Base-by-base conservation (phyloP, 2,113 vertebrate species). In the Rhodinocichla rosea region DNA sequence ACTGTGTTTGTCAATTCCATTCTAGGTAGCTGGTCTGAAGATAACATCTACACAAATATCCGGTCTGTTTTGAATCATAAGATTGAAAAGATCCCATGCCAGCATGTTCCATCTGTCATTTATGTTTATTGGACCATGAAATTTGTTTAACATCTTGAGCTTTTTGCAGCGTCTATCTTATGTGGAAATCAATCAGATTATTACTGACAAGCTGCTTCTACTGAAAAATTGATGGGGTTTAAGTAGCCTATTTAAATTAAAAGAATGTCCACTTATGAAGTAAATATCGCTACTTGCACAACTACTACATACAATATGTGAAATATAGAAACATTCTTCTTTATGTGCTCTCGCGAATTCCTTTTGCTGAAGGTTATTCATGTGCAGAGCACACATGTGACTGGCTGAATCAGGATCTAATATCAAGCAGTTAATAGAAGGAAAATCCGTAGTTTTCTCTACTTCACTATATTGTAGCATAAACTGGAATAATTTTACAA, bases 71-170 rank as follows among this genome's bases (percentile, higher is more conserved):
- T 80, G 60, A 89, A 63, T 75, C 39, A 40, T n/a, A 67, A 67
- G 50, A 70, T 47, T 76, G 39, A 77, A 89, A 81, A 83, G 35
- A 63, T 84, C 64, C 55, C 9, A 40, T 55, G 71, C 83, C 89
- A 95, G 60, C 20, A 70, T 93, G 60, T 67, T 86, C 89, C 68
- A 89, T 93, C 83, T 94, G 83, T 93, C 73, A 87, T 89, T 87
- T 78, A 24, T 47, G 24, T 47, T 83, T 86, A 80, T 75, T 81
- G 83, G 64, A 86, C 86, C 63, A 75, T 81, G 47, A 90, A 83
- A 93, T 92, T 83, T 90, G 30, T 80, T 32, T 68, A 74, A 87
- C 64, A 67, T 90, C 69, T 78, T 90, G 47, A 88, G 71, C 6
- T 78, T 80, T 88, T 73, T 81, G n/a, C 40, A 80, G 39, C 62